Evolutionary conservation across 2,113 vertebrate genomes (phyloP).

Genomic region (Nannospalax galili): DNA sequence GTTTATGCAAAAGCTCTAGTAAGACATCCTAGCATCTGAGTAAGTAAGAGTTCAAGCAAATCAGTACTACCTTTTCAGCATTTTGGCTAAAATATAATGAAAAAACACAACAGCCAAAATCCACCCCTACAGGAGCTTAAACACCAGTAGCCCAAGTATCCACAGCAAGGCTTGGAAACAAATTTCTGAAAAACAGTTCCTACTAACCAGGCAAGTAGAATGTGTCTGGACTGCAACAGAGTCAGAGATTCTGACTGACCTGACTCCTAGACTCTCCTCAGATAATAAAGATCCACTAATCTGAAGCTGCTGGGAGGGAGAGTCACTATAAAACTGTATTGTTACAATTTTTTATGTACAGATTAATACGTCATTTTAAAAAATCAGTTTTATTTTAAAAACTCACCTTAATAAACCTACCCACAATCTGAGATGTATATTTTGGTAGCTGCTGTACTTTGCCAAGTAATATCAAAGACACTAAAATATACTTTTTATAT

Average conservation of each 20-base stretch:
- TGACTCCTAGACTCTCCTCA: neutral
- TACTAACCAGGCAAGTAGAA: neutral
- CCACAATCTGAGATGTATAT: constrained; percentile 99
- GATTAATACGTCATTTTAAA: neutral
- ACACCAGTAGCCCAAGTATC: neutral
- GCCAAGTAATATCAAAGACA: constrained; percentile 98
- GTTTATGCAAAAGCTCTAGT: neutral
- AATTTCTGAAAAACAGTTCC: neutral
- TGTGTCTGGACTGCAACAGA: rapidly evolving
- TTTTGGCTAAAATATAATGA: constrained; percentile 18
- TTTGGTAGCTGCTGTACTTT: constrained; percentile 99
- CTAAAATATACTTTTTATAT: constrained; percentile 99
- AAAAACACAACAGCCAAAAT: neutral
- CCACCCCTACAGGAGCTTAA: neutral
- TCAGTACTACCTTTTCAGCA: neutral
- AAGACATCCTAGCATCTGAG: neutral
- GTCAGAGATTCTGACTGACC: neutral
- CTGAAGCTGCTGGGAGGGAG: neutral
- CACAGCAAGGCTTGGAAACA: neutral
- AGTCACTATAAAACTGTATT: neutral
- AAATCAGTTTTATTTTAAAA: constrained; percentile 38
- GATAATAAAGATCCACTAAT: neutral
- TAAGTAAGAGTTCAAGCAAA: neutral
- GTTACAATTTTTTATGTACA: neutral
- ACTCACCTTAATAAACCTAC: constrained; percentile 98